These are phyloP conservation scores for Polyodon spathula DNA, from an alignment of 2,113 vertebrate species.

Conservation along the genomic window DNA sequence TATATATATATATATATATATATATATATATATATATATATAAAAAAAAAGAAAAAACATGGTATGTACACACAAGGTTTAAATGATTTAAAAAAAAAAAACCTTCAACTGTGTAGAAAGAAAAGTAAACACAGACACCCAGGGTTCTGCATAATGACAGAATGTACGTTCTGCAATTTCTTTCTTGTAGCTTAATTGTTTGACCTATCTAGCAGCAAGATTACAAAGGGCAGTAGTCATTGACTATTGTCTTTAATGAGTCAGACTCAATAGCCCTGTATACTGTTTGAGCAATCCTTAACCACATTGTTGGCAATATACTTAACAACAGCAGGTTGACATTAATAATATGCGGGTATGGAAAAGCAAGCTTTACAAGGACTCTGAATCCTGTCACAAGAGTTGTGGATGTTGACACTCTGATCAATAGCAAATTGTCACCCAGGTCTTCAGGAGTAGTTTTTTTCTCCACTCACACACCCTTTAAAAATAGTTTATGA, in stretches of 20 bases:
- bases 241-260: background rate
- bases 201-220: background rate
- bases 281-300: background rate
- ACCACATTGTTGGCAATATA: background rate
- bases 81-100: too few relatives aligned
- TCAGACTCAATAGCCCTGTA: background rate
- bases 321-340: background rate
- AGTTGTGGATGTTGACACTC: slow-evolving; percentile 45
- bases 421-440: slow-evolving; percentile 73
- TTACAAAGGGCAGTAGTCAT: background rate
- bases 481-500: slow-evolving; percentile 74
- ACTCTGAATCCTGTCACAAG: slow-evolving; percentile 9
- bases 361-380: slow-evolving; percentile 1
- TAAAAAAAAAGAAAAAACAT: too few relatives aligned
- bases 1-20: too few relatives aligned
- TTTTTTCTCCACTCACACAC: slow-evolving; percentile 41
- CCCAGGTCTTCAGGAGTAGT: slow-evolving; percentile 45
- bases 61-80: too few relatives aligned
- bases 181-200: too few relatives aligned
- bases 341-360: background rate
- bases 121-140: too few relatives aligned
- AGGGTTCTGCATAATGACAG: too few relatives aligned
- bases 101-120: too few relatives aligned
- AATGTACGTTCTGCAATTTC: too few relatives aligned
- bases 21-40: too few relatives aligned